Conservation (phyloP, 1,140 invertebrate genomes). For the Papilio aristodemus region DNA sequence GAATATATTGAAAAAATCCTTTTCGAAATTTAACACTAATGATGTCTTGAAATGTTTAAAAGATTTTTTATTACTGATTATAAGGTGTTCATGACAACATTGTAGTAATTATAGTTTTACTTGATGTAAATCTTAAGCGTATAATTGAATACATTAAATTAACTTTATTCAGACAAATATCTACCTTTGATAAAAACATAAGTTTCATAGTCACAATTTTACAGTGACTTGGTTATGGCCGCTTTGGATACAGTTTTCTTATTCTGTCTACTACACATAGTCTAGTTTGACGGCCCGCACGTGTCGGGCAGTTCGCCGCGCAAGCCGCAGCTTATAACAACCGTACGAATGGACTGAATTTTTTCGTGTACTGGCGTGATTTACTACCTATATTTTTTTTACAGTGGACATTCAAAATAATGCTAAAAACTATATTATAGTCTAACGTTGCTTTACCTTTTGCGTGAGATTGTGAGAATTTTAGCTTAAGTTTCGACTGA, state of each 20-base stretch:
- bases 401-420: slow-evolving; percentile 78
- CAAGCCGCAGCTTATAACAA: slow-evolving; percentile 48
- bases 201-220: no score
- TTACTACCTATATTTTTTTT: slow-evolving; percentile 69
- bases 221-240: no score
- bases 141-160: no score
- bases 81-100: neutral
- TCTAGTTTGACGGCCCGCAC: neutral
- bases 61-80: no score
- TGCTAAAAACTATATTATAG: slow-evolving; percentile 81
- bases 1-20: neutral
- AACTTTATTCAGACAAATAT: no score
- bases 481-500: slow-evolving; percentile 82
- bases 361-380: slow-evolving; percentile 64
- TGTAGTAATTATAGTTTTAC: neutral
- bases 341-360: slow-evolving; percentile 69
- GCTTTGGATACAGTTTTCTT: neutral
- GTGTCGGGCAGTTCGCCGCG: slow-evolving; percentile 12
- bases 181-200: no score
- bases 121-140: no score
- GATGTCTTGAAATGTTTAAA: no score
- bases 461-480: slow-evolving; percentile 81
- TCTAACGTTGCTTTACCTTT: slow-evolving; percentile 82
- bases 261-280: slow-evolving; percentile 13
- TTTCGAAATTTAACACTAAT: no score